Evolutionary conservation across 1,140 invertebrate species (phyloP).

Genomic region (Leptinotarsa lineolata): DNA sequence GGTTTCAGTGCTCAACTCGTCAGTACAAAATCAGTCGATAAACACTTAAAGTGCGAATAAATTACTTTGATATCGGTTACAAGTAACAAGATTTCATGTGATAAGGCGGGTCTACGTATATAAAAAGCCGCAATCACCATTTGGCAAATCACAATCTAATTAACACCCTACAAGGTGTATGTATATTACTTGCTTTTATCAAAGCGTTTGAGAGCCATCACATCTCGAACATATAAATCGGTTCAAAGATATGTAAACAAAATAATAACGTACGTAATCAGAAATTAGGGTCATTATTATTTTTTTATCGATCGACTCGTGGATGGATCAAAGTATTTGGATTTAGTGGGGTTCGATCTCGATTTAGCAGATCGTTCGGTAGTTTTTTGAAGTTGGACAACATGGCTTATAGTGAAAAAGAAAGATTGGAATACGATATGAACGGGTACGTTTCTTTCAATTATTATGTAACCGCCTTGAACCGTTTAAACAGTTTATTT

Average conservation of each 20-base stretch:
- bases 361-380: too few relatives aligned
- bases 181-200: not conserved
- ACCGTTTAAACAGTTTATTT: not conserved
- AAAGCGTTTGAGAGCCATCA: not conserved
- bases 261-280: not conserved
- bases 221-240: conserved; percentile 1
- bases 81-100: too few relatives aligned
- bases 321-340: not conserved
- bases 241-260: conserved; percentile 2
- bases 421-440: conserved; percentile 10
- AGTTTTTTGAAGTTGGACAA: not conserved
- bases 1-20: too few relatives aligned
- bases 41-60: too few relatives aligned
- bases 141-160: not conserved
- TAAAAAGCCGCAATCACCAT: too few relatives aligned
- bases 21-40: too few relatives aligned
- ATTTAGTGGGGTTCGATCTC: conserved; percentile 1
- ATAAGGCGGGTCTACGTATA: too few relatives aligned
- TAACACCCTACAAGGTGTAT: not conserved
- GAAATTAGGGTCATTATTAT: conserved; percentile 14
- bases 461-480: not conserved
- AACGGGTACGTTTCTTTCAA: conserved; percentile 13
- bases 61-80: too few relatives aligned
- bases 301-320: not conserved
- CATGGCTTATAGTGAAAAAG: not conserved